Conservation (phyloP, 2,113 vertebrate genomes). For the Gymnarchus niloticus region DNA sequence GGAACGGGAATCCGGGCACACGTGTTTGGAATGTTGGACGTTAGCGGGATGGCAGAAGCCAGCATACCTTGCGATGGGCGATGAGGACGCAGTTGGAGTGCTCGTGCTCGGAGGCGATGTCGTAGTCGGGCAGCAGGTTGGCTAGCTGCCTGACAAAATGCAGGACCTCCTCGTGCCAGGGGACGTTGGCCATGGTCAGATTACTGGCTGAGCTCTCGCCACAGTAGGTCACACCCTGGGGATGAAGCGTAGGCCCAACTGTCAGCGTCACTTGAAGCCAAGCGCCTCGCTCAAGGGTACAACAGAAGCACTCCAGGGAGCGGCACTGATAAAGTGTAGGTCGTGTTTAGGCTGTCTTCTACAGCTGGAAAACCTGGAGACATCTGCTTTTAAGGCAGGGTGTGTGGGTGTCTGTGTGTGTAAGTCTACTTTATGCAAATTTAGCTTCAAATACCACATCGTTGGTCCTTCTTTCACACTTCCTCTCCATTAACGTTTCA, state of each 20-base stretch:
- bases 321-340: too few relatives aligned
- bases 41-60: neutral
- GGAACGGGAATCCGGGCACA: neutral
- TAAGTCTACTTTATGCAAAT: neutral
- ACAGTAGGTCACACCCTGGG: conserved; percentile 91
- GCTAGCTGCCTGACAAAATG: conserved; percentile 78
- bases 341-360: too few relatives aligned
- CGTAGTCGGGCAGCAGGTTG: conserved; percentile 71
- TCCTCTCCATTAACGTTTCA: too few relatives aligned
- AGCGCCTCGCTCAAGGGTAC: too few relatives aligned
- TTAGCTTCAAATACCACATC: neutral
- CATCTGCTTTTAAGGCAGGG: neutral
- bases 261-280: too few relatives aligned
- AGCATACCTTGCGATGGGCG: conserved; percentile 78
- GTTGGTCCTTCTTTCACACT: neutral
- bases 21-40: neutral
- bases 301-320: too few relatives aligned
- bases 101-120: conserved; percentile 84
- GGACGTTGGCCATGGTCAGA: conserved; percentile 92
- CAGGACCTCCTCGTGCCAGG: conserved; percentile 91
- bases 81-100: conserved; percentile 91
- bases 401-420: neutral
- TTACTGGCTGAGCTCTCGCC: conserved; percentile 88
- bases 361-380: neutral
- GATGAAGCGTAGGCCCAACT: neutral